Evolutionary conservation across 1,140 invertebrate species (phyloP).

Genomic region (Semibalanus balanoides): DNA sequence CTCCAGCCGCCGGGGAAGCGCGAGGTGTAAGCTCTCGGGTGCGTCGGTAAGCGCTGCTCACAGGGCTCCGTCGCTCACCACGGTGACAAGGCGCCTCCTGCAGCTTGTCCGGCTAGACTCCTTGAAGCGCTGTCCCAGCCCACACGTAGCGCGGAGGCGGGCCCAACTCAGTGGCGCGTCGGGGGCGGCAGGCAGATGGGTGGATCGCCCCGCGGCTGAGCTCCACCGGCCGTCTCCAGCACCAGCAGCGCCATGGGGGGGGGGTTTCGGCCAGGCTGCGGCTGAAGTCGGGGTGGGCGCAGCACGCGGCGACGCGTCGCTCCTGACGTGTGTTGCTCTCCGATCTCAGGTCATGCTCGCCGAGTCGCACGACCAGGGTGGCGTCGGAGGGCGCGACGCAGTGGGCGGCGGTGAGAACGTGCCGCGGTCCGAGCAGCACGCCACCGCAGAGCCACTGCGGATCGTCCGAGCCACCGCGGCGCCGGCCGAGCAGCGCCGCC

Average conservation of each 20-base stretch:
- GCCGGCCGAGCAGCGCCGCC: conserved; percentile 6
- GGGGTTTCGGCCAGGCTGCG: conserved; percentile 3
- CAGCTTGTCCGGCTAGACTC: background rate
- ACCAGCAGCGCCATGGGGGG: conserved; percentile 7
- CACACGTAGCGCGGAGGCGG: background rate
- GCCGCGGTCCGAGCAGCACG: conserved; percentile 66
- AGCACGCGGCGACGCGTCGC: background rate
- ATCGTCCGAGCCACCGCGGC: background rate
- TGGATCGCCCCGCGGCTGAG: background rate
- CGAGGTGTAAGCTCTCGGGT: background rate
- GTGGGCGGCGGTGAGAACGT: conserved; percentile 72
- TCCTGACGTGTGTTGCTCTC: background rate
- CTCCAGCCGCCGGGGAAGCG: background rate
- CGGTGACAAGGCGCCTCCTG: background rate
- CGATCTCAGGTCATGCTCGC: background rate
- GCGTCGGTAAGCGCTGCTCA: background rate
- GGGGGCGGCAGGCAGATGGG: conserved; percentile 5
- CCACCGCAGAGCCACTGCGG: conserved; percentile 49
- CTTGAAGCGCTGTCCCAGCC: conserved; percentile 3
- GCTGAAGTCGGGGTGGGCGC: background rate
- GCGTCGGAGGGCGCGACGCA: conserved; percentile 31
- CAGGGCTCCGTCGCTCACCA: background rate
- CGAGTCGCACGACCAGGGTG: background rate
- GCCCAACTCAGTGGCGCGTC: background rate
- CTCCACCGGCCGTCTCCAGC: background rate